These are phyloP conservation scores for Pinctada fucata DNA, from an alignment of 2,888 invertebrate genomes.

Conservation along the genomic window DNA sequence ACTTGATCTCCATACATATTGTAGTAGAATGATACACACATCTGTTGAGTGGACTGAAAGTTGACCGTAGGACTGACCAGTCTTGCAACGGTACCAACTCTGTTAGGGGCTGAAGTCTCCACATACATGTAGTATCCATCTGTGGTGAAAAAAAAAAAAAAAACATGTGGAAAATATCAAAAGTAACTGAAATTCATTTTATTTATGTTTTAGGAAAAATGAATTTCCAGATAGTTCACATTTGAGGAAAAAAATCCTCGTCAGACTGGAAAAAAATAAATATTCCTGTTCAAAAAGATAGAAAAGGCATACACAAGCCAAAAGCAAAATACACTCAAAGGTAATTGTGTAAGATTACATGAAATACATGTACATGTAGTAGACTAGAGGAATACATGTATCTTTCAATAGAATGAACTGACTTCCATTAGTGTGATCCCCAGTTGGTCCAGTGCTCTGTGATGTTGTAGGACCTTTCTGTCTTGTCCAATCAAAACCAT, in stretches of 20 bases:
- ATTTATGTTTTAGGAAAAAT: too few species aligned
- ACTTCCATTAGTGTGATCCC: conserved; percentile 67
- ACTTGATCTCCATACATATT: conserved; percentile 67
- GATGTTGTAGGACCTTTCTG: conserved; percentile 53
- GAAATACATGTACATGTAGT: too few species aligned
- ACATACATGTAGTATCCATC: conserved; percentile 69
- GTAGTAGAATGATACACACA: conserved; percentile 69
- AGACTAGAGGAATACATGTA: too few species aligned
- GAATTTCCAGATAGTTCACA: too few species aligned
- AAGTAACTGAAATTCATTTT: too few species aligned
- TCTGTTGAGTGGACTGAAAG: conserved; percentile 34
- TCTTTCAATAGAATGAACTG: conserved; percentile 24
- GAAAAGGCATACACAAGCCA: too few species aligned
- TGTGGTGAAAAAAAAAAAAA: conserved; percentile 27
- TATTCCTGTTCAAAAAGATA: too few species aligned
- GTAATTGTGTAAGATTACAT: too few species aligned
- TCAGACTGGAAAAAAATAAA: too few species aligned
- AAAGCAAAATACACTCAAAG: too few species aligned
- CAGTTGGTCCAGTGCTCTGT: conserved; percentile 59
- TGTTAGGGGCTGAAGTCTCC: conserved; percentile 79
- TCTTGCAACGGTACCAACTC: conserved; percentile 80
- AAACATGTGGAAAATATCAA: too few species aligned
- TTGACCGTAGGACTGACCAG: conserved; percentile 58
- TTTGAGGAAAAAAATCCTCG: too few species aligned
- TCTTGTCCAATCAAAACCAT: conserved; percentile 64